These are phyloP conservation scores for Dendrolimus houi DNA, from an alignment of 2,888 invertebrate species.

Conservation along the genomic window DNA sequence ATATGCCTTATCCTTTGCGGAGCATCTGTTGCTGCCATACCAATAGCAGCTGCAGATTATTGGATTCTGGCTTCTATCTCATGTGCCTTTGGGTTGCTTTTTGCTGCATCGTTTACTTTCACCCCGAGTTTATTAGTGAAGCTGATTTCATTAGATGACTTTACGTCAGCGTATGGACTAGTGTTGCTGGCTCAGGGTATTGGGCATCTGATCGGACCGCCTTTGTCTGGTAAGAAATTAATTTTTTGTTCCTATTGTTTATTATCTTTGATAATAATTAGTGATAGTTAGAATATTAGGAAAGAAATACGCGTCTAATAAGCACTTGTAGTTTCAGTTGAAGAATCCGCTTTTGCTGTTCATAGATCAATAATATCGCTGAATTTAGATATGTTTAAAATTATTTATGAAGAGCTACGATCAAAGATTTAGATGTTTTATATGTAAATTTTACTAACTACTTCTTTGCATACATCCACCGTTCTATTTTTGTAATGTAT, in stretches of 20 bases:
- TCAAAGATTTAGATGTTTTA: no score
- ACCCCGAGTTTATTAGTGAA: conserved; percentile 93
- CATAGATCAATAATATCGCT: no score
- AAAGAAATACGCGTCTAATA: no score
- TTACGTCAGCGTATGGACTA: conserved; percentile 94
- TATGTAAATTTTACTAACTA: no score
- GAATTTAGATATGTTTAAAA: no score
- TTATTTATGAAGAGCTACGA: no score
- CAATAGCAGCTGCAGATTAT: conserved; percentile 66
- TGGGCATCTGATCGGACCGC: conserved; percentile 94
- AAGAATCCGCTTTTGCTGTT: no score
- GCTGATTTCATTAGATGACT: conserved; percentile 91
- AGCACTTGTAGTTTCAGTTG: no score
- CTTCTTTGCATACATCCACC: no score
- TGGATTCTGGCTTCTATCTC: conserved; percentile 65
- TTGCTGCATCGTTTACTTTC: conserved; percentile 94
- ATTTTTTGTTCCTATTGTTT: conserved; percentile 58
- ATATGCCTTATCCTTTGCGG: conserved; percentile 84
- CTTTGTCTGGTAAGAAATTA: conserved; percentile 83
- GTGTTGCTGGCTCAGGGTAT: conserved; percentile 93
- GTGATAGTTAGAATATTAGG: no score
- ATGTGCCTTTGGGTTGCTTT: conserved; percentile 90
- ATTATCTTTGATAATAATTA: no score
- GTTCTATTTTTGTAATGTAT: no score
- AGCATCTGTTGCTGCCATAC: conserved; percentile 77